Conservation (phyloP, 2,113 vertebrate genomes). For the Heliornis fulica region DNA sequence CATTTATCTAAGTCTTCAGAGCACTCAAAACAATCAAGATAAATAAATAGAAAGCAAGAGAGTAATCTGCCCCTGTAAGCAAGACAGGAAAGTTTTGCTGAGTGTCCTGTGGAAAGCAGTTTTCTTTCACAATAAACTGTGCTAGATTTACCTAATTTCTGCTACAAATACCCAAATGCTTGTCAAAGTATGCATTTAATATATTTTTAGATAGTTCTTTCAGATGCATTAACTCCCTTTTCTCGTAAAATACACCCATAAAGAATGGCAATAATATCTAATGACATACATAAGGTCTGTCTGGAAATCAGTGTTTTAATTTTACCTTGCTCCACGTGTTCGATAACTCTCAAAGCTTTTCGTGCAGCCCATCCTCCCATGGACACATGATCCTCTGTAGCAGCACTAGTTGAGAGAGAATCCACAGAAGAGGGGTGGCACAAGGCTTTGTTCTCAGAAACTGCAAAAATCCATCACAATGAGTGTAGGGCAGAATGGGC, state of each 20-base stretch:
- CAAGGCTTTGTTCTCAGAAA: constrained; percentile 96
- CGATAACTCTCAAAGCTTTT: constrained; percentile 92
- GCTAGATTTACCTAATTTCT: neutral
- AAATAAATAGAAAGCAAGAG: neutral
- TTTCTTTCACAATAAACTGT: neutral
- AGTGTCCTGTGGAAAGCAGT: neutral
- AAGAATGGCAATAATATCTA: neutral
- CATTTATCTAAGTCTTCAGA: neutral
- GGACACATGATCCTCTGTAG: constrained; percentile 96
- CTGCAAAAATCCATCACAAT: constrained; percentile 71
- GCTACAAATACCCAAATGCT: neutral
- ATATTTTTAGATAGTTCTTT: neutral
- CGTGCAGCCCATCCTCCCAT: constrained; percentile 99
- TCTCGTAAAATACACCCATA: neutral
- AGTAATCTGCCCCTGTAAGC: neutral
- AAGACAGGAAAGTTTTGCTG: neutral
- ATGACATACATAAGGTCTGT: neutral
- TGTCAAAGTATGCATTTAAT: neutral
- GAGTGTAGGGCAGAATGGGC: neutral
- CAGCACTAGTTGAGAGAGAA: constrained; percentile 96
- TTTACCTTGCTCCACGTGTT: constrained; percentile 95
- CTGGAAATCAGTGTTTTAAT: neutral
- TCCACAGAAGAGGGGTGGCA: constrained; percentile 98
- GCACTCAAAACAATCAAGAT: neutral
- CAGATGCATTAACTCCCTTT: neutral